These are phyloP conservation scores for Melipona quadrifasciata DNA, from an alignment of 1,140 invertebrate species.

Conservation along the genomic window DNA sequence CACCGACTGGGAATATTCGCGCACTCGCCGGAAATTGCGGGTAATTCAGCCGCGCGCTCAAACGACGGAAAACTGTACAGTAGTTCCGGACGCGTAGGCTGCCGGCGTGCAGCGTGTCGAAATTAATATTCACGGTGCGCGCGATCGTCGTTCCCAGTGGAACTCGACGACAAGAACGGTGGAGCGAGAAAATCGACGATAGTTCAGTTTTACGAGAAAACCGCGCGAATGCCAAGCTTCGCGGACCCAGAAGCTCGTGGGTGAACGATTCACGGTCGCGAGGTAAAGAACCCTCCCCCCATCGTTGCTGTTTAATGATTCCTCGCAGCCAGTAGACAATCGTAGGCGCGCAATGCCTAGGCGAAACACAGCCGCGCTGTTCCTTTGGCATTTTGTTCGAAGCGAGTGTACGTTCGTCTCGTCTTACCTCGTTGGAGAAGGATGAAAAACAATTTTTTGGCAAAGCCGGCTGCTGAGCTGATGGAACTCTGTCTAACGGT, in stretches of 20 bases:
- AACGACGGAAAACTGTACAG: neutral
- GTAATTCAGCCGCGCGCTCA: neutral
- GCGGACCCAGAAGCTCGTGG: no score
- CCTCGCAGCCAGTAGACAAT: conserved; percentile 34
- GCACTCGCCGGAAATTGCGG: neutral
- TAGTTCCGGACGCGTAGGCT: neutral
- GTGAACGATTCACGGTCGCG: neutral
- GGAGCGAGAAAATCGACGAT: neutral
- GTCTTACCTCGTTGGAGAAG: neutral
- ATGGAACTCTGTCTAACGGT: neutral
- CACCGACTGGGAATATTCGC: neutral
- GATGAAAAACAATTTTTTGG: neutral
- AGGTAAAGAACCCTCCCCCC: conserved; percentile 35
- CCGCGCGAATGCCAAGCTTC: neutral
- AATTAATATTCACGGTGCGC: conserved; percentile 6
- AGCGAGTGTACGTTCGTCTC: neutral
- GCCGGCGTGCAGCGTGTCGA: neutral
- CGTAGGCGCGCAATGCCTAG: conserved; percentile 38
- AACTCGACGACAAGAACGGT: no score
- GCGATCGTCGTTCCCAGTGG: no score
- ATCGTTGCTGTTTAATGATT: conserved; percentile 56
- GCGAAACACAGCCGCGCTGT: neutral
- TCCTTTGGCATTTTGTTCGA: neutral
- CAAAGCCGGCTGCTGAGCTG: no score
- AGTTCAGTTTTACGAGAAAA: neutral